These are phyloP conservation scores for Pteromalus puparum DNA, from an alignment of 1,140 invertebrate genomes.

Conservation along the genomic window DNA sequence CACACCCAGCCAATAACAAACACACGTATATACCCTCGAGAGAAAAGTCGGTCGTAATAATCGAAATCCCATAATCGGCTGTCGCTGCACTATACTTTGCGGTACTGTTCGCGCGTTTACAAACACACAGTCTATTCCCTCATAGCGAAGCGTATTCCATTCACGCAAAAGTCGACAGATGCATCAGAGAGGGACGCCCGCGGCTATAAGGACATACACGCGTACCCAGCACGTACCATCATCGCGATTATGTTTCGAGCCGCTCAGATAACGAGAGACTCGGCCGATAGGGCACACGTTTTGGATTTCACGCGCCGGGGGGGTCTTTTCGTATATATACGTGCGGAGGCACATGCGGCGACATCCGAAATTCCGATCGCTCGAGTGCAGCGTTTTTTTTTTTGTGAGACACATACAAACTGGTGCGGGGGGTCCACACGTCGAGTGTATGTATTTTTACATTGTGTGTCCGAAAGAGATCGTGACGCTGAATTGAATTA, in stretches of 20 bases:
- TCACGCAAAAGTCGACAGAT: slow-evolving; percentile 13
- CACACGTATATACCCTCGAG: too few relatives aligned
- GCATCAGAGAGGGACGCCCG: background rate
- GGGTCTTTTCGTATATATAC: background rate
- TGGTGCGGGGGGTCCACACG: too few relatives aligned
- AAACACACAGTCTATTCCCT: background rate
- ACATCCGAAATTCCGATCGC: slow-evolving; percentile 2
- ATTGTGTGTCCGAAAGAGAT: background rate
- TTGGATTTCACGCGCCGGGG: background rate
- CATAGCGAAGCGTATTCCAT: background rate
- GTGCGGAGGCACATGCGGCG: background rate
- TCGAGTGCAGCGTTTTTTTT: too few relatives aligned
- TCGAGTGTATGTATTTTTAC: background rate
- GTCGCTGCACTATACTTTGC: background rate
- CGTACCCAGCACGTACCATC: background rate
- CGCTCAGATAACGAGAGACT: slow-evolving; percentile 15
- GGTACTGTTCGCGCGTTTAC: background rate
- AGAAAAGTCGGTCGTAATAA: background rate
- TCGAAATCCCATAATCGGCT: background rate
- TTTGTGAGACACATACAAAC: too few relatives aligned
- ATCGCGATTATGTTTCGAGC: slow-evolving; percentile 23
- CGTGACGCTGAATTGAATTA: background rate
- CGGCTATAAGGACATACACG: background rate
- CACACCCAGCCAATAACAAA: too few relatives aligned
- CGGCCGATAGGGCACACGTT: slow-evolving; percentile 18